These are phyloP conservation scores for Stomatorhinus walkeri DNA, from an alignment of 2,797 vertebrate genomes.

Conservation along the genomic window DNA sequence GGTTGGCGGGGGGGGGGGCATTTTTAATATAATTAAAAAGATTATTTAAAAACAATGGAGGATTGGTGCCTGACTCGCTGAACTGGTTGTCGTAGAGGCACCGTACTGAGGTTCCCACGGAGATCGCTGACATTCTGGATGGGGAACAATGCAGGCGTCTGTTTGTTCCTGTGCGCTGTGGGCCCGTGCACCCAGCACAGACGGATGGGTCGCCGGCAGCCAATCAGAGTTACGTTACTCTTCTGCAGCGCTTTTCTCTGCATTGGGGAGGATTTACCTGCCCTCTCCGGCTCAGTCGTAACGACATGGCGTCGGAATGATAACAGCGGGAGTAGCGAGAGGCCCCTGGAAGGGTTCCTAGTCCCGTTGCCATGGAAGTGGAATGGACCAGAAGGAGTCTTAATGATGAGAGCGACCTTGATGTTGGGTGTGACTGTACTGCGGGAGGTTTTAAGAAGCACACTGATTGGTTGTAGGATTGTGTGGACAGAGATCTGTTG, in stretches of 20 bases:
- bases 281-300: slow-evolving; percentile 27
- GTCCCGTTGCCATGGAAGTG: slow-evolving; percentile 34
- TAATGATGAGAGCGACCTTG: neutral
- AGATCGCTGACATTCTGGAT: slow-evolving; percentile 34
- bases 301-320: slow-evolving; percentile 52
- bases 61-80: slow-evolving; percentile 13
- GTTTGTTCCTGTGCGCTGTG: slow-evolving; percentile 31
- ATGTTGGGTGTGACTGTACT: neutral
- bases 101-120: slow-evolving; percentile 45
- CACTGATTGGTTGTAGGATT: neutral
- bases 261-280: slow-evolving; percentile 45
- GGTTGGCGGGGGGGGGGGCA: neutral
- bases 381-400: slow-evolving; percentile 49
- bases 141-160: slow-evolving; percentile 47
- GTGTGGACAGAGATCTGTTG: neutral
- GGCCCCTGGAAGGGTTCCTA: slow-evolving; percentile 34
- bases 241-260: neutral
- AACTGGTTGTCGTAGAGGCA: slow-evolving; percentile 23
- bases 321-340: slow-evolving; percentile 34
- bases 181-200: neutral
- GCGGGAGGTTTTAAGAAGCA: neutral
- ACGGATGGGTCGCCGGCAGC: neutral
- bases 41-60: slow-evolving; percentile 19
- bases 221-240: slow-evolving; percentile 44
- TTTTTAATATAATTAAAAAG: slow-evolving; percentile 31